Base-by-base conservation (phyloP, 2,113 vertebrate genomes). In the Myocastor coypus region DNA sequence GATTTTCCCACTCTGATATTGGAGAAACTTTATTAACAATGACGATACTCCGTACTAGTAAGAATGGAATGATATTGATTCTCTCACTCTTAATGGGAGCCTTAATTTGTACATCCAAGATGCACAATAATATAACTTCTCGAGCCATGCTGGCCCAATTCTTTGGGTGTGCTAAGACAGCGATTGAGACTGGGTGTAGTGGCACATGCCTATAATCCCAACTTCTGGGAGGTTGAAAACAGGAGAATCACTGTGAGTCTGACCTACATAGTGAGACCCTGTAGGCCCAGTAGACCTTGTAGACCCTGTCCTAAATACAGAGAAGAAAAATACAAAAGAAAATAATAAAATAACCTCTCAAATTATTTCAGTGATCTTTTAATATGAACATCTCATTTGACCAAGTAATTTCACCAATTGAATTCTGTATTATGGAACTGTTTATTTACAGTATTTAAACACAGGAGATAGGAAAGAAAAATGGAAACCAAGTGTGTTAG, bases 351-450 rank as follows among this genome's bases (percentile, higher is more conserved):
- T 88, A 87, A 89, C 59, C 57, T 92, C 20, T 94, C 81, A 85
- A 73, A 68, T 90, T 83, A 11, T 59, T 90, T 90, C 37, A 77
- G 37, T n/a, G 84, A 37, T 87, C 9, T 93, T 96, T 97, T 87
- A 69, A 80, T 64, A 63, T 24, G 19, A 66, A 59, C 50, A 89
- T 96, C 34, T 71, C 69, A 82, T 64, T 83, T 89, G 64, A 87
- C 20, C 40, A 24, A 83, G 50, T 78, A 78, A 83, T 83, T 89
- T 93, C 11, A 46, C 32, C 61, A 52, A 50, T 10, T 57, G 26
- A 3, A 3, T 93, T 81, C 64, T 81, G 10, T 93, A 87, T n/a
- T 94, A 92, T 87, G 71, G 32, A 94, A 87, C 91, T 73, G 85
- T 55, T 77, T 83, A 87, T 71, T 89, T 80, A 68, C 2, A 80